Conservation (phyloP, 2,797 vertebrate genomes). For the Hyperoplus lanceolatus region DNA sequence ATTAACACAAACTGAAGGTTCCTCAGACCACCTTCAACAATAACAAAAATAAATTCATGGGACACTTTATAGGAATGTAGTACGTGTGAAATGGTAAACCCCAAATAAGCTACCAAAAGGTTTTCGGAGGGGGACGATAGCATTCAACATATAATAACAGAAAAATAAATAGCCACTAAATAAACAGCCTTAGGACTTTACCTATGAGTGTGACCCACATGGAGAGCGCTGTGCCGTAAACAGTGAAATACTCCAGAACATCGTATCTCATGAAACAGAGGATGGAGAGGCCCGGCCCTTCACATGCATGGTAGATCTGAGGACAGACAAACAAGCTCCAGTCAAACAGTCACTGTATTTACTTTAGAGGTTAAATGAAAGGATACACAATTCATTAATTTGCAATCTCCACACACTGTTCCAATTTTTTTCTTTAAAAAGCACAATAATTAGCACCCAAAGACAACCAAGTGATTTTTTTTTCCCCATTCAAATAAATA, state of each 20-base stretch:
- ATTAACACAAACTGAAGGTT: too few relatives aligned
- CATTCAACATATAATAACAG: too few relatives aligned
- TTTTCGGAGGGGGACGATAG: too few relatives aligned
- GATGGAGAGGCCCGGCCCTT: conserved; percentile 90
- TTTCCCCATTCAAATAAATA: neutral
- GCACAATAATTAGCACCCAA: neutral
- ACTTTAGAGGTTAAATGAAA: neutral
- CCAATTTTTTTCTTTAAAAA: neutral
- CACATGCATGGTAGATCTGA: conserved; percentile 93
- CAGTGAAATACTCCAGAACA: conserved; percentile 94
- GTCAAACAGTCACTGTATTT: neutral
- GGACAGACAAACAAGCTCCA: neutral
- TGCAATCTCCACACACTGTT: neutral
- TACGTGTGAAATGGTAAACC: too few relatives aligned
- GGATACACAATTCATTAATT: neutral
- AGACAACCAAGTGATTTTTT: neutral
- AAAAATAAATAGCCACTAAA: too few relatives aligned
- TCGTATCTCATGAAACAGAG: conserved; percentile 95
- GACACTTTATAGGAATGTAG: too few relatives aligned
- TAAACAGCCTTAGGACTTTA: conserved; percentile 74
- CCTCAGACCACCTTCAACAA: too few relatives aligned
- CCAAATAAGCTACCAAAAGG: too few relatives aligned
- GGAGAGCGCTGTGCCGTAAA: conserved; percentile 94
- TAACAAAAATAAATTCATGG: too few relatives aligned
- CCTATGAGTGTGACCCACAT: conserved; percentile 99